Percentiles rank a stretch among this genome's conserved stretches.
Evolutionary conservation across 2,113 vertebrate species (phyloP).

Genomic region (Nesoenas mayeri): DNA sequence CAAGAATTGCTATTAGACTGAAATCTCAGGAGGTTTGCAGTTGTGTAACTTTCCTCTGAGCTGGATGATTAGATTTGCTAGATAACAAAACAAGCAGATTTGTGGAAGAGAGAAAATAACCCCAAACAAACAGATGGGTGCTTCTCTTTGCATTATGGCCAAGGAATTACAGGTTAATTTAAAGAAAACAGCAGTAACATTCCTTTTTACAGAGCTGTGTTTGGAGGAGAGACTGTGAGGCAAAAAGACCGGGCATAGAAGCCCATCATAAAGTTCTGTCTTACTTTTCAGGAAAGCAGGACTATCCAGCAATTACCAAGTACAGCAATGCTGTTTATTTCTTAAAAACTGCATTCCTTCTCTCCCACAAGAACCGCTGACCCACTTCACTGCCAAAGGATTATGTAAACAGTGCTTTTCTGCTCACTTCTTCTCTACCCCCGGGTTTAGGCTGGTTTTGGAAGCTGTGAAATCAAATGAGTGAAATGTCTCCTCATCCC

Average conservation of each 20-base stretch:
- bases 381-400: background rate
- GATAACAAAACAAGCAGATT: conserved; percentile 41
- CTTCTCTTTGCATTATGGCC: background rate
- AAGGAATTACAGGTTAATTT: background rate
- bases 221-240: background rate
- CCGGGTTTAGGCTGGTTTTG: background rate
- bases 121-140: background rate
- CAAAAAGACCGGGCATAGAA: background rate
- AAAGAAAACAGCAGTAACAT: background rate
- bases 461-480: background rate
- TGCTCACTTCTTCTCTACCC: background rate
- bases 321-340: background rate
- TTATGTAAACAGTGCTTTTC: conserved; percentile 13
- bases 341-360: conserved; percentile 8
- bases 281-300: background rate
- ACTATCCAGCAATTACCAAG: background rate
- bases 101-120: background rate
- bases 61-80: background rate
- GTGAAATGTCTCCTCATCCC: background rate
- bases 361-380: background rate
- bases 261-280: background rate
- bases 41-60: conserved; percentile 36
- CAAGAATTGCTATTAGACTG: background rate
- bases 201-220: background rate
- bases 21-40: conserved; percentile 5